These are phyloP conservation scores for Tamandua tetradactyla DNA, from an alignment of 2,797 vertebrate genomes.

Conservation along the genomic window DNA sequence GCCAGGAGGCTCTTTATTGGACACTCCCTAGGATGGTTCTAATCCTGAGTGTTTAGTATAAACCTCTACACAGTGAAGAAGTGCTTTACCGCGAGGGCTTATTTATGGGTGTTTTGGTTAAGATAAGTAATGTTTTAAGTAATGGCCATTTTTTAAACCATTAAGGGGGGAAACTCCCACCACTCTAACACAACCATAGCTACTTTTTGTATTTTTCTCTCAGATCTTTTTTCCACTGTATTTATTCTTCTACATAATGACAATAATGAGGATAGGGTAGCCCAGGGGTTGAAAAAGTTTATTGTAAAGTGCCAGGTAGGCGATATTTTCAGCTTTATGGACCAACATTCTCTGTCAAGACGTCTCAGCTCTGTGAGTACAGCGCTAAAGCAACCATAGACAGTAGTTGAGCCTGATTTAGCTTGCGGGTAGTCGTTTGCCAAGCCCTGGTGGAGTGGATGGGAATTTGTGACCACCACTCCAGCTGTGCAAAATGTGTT, in stretches of 20 bases:
- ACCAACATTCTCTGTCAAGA: not conserved
- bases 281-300: not conserved
- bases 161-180: not conserved
- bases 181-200: not conserved
- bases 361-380: not conserved
- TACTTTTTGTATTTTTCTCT: not conserved
- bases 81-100: not conserved
- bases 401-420: too few species aligned
- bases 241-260: not conserved
- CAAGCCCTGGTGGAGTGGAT: accelerated
- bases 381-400: not conserved
- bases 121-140: not conserved
- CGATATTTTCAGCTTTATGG: not conserved
- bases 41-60: not conserved
- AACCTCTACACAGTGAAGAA: not conserved
- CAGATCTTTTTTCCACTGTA: not conserved
- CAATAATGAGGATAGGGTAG: not conserved
- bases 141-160: not conserved
- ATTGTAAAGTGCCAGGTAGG: not conserved
- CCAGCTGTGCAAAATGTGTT: not conserved
- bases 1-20: not conserved
- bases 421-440: too few species aligned
- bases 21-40: not conserved
- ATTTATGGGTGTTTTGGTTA: not conserved
- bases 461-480: too few species aligned